Base-by-base conservation (phyloP, 2,797 vertebrate species). In the Girardinus metallicus region DNA sequence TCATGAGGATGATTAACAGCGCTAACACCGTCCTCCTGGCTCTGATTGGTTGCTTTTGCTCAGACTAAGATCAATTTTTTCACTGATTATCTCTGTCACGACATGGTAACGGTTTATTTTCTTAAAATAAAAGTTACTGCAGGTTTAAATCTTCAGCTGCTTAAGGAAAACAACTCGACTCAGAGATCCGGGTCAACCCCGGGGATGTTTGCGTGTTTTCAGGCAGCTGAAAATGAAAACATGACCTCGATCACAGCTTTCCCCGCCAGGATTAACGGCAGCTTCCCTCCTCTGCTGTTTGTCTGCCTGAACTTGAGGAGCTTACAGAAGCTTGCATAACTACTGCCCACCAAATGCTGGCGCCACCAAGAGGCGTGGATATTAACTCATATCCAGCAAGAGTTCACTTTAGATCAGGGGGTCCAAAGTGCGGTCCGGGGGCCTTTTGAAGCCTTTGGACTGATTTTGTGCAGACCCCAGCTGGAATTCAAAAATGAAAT, bases 241-340 rank as follows among this genome's bases (percentile, higher is more conserved):
- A 72, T 36, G 77, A 86, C 88, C 86, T 84, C 77, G 80, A 88
- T 85, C 74, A 47, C 66, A 39, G 74, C 55, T 76, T 82, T 73
- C 80, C 70, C 55, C 70, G 21, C n/a, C 9, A 60, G 75, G 80
- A 77, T 88, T 82, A 84, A 51, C 1, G 71, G 78, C 82, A 64
- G 68, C 75, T 82, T 64, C 64, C n/a, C 10, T 16, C 39, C 57
- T 44, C 39, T 43, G 66, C 39, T 41, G 64, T 39, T 68, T 26
- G 34, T 66, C 64, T 29, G 36, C 16, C 70, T 80, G n/a, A 88
- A 82, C 82, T 74, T n/a, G 60, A 82, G 31, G 36, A 80, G 83
- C 85, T 90, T 88, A 89, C 0, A 60, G 62, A 10, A 6, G 16
- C 41, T 91, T 89, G 41, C 64, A 3, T 86, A 91, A 91, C 77